Conservation (phyloP, 1,140 invertebrate genomes). For the Lepidurus apus region DNA sequence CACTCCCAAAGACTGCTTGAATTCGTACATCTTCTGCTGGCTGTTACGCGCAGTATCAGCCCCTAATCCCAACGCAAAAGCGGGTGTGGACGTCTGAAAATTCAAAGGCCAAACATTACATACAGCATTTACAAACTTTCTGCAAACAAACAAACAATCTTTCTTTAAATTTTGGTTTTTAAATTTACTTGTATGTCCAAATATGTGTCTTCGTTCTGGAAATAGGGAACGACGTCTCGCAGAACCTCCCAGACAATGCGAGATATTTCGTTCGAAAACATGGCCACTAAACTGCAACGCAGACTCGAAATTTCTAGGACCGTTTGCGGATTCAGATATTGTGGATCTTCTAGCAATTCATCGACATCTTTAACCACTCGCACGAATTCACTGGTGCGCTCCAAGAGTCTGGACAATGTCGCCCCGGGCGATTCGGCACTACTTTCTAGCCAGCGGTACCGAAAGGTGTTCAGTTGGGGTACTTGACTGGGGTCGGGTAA, state of each 20-base stretch:
- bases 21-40: constrained; percentile 26
- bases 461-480: constrained; percentile 33
- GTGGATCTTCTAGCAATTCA: constrained; percentile 31
- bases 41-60: constrained; percentile 31
- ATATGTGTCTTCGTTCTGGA: constrained; percentile 25
- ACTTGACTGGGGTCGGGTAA: constrained; percentile 31
- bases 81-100: constrained; percentile 24
- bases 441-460: constrained; percentile 29
- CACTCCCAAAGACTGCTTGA: constrained; percentile 28
- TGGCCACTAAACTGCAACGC: not conserved
- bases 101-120: not conserved
- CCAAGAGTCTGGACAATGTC: not conserved
- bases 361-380: constrained; percentile 33
- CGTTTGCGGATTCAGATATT: constrained; percentile 10
- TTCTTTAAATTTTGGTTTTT: not conserved
- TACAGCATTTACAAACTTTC: not conserved
- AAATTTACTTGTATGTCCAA: constrained; percentile 27
- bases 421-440: constrained; percentile 27
- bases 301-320: constrained; percentile 21
- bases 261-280: constrained; percentile 25
- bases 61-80: constrained; percentile 28
- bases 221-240: constrained; percentile 28
- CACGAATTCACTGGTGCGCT: constrained; percentile 25
- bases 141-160: not conserved
- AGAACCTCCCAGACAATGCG: constrained; percentile 24